Conservation (phyloP, 2,888 invertebrate genomes). For the Sinhomidia bicolor region DNA sequence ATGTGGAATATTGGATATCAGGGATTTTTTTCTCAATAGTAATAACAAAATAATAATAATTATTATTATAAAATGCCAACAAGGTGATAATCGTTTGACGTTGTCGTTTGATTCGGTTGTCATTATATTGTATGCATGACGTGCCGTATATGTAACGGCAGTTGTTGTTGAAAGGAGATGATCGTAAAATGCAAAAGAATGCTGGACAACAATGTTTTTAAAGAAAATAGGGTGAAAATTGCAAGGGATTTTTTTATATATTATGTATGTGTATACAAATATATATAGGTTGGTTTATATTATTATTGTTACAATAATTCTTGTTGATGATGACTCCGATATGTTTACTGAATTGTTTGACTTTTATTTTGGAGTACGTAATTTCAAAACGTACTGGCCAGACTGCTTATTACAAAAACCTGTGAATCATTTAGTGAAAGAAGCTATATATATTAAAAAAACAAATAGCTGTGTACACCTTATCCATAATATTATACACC, state of each 20-base stretch:
- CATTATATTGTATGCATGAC: no score
- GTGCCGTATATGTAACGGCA: no score
- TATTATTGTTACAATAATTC: not conserved
- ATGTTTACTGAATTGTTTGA: constrained; percentile 60
- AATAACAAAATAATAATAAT: no score
- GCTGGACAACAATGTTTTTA: no score
- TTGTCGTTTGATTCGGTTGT: no score
- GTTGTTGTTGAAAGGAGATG: no score
- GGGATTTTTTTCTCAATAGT: no score
- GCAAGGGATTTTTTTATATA: constrained; percentile 3
- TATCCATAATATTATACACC: not conserved
- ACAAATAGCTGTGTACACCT: not conserved
- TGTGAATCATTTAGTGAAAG: constrained; percentile 69
- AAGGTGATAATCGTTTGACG: no score
- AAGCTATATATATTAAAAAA: constrained; percentile 47
- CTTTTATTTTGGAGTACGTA: constrained; percentile 70
- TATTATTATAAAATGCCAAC: no score
- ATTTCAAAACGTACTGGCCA: constrained; percentile 66
- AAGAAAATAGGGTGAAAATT: constrained; percentile 4
- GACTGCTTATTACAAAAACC: constrained; percentile 74
- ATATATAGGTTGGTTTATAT: constrained; percentile 20
- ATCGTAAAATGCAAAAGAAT: no score
- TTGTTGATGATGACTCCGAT: constrained; percentile 23
- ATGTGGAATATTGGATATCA: no score
- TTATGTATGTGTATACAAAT: not conserved